Evolutionary conservation across 2,113 vertebrate genomes (phyloP).

Genomic region (Ageneiosus marmoratus): DNA sequence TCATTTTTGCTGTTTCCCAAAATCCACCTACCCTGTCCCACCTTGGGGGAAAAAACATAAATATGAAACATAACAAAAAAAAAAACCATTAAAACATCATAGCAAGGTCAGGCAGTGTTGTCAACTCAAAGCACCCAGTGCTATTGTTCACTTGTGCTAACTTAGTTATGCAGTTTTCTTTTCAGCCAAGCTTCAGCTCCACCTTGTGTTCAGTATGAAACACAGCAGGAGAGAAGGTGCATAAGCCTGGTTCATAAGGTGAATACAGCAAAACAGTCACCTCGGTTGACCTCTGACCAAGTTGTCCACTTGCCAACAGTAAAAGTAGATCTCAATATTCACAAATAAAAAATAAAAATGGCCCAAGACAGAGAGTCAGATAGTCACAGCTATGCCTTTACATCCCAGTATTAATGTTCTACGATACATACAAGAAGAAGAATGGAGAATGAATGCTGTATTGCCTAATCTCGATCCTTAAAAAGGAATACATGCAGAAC

Average conservation of each 20-base stretch:
- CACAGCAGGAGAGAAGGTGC: neutral
- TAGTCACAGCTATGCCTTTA: neutral
- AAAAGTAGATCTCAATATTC: neutral
- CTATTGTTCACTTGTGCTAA: neutral
- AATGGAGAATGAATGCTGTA: neutral
- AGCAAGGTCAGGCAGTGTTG: neutral
- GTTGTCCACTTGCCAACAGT: neutral
- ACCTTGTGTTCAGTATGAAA: neutral
- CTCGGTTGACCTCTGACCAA: neutral
- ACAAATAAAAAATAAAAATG: too few species aligned
- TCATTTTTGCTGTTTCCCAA: slow-evolving; percentile 46
- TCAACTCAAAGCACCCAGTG: neutral
- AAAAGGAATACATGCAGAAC: neutral
- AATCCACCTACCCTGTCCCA: slow-evolving; percentile 53
- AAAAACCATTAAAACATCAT: neutral
- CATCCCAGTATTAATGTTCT: neutral
- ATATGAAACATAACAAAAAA: neutral
- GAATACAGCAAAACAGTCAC: neutral
- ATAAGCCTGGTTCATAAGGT: neutral
- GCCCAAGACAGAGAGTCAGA: neutral
- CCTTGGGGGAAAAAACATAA: slow-evolving; percentile 36
- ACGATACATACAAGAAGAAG: neutral
- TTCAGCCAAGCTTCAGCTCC: neutral
- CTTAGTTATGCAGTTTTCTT: neutral
- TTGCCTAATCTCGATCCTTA: neutral